Base-by-base conservation (phyloP, 2,797 vertebrate genomes). In the Macroramphosus scolopax region DNA sequence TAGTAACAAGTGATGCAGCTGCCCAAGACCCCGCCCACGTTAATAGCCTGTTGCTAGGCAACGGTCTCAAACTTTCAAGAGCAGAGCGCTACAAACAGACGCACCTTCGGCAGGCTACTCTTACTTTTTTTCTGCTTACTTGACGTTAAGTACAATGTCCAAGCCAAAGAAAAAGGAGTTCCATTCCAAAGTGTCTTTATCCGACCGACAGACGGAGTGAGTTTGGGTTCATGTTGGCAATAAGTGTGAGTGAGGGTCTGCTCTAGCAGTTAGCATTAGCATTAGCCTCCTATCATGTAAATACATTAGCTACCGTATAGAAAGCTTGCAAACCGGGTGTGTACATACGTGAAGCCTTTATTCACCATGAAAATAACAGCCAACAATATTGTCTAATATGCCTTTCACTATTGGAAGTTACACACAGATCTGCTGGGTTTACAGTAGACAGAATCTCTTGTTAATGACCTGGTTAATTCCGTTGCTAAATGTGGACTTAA, bases 121-220 rank as follows among this genome's bases (percentile, higher is more conserved):
- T 10, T 17, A 6, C 20, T 22, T 6, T 22, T 22, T 22, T 22
- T 22, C 6, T 22, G 20, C 6, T 22, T 3, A 20, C 6, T 16
- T n/a, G 14, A n/a, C 24, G 15, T 5, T 10, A 31, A 17, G 17
- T 10, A 41, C 38, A 45, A 92, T 91, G 89, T 84, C 87, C 16
- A 89, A 48, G 5, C 1, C 35, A 38, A 90, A 85, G 82, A 91
- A 87, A 79, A 88, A 60, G 57, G 81, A 88, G 1, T 37, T 51
- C 0, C 73, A 78, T 3, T 71, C 67, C 42, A 86, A 82, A 49
- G 53, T 65, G 0, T 62, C 76, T 41, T 61, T 85, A 5, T 68
- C 78, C 2, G 78, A 79, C 24, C 85, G 78, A 24, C 81, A 83
- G 3, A 57, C 79, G 14, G 81, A 88, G 90, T 92, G 73, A 92